Conservation (phyloP, 64 coral and sea anemone genomes). For the Acropora yongei region DNA sequence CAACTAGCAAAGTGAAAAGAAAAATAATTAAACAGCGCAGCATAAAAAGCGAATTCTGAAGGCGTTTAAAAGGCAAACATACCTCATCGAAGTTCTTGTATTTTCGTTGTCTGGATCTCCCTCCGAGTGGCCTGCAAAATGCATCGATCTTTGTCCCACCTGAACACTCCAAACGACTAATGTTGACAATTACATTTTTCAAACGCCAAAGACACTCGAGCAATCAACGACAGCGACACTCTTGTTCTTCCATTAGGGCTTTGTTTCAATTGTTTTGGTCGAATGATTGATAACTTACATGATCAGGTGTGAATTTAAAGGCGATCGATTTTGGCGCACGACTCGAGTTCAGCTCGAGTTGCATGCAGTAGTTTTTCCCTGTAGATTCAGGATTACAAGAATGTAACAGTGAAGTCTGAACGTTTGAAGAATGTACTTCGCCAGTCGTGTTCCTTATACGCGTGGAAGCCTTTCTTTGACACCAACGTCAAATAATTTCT, state of each 20-base stretch:
- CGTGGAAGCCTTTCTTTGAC: background rate
- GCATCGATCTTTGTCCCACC: too few relatives aligned
- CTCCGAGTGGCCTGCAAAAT: too few relatives aligned
- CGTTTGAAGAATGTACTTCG: background rate
- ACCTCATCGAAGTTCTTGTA: background rate
- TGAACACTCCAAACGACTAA: background rate
- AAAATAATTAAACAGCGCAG: constrained; percentile 11
- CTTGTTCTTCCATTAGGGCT: background rate
- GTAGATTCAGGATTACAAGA: background rate
- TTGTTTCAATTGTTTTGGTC: background rate
- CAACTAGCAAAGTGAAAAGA: background rate
- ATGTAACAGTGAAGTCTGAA: constrained; percentile 36
- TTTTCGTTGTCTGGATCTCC: too few relatives aligned
- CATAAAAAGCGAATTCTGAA: background rate
- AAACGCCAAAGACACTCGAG: background rate
- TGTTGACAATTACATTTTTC: background rate
- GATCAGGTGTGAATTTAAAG: background rate
- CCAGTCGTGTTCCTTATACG: background rate
- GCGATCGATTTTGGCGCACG: background rate
- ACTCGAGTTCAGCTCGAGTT: background rate
- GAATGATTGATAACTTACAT: too few relatives aligned
- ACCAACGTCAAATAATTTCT: constrained; percentile 6
- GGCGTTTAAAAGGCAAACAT: background rate
- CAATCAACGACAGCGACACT: constrained; percentile 24
- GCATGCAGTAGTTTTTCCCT: too few relatives aligned